Evolutionary conservation across 2,888 invertebrate species (phyloP).

Genomic region (Acronicta psi): DNA sequence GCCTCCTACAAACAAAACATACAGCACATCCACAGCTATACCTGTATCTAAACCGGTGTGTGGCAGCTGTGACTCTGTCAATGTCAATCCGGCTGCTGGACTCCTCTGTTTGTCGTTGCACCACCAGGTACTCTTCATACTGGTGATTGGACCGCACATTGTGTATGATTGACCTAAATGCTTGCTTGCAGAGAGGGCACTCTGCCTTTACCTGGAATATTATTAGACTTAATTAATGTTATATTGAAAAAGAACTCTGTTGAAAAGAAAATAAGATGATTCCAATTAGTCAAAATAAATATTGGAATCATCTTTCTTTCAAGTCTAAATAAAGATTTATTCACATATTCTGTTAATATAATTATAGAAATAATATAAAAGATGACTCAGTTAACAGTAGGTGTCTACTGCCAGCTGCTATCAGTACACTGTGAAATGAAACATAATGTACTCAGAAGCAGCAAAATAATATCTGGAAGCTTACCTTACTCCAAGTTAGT

Average conservation of each 20-base stretch:
- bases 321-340: no score
- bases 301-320: no score
- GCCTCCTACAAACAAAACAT: constrained; percentile 7
- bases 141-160: constrained; percentile 96
- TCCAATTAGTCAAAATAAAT: no score
- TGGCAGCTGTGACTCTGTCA: constrained; percentile 68
- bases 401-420: no score
- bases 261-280: no score
- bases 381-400: constrained; percentile 2
- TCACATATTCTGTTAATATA: neutral
- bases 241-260: no score
- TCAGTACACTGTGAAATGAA: neutral
- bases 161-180: constrained; percentile 97
- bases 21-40: constrained; percentile 42
- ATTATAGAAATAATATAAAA: constrained; percentile 8
- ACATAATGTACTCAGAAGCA: neutral
- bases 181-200: constrained; percentile 98
- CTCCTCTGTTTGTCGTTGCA: constrained; percentile 73
- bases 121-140: constrained; percentile 94
- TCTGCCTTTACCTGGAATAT: constrained; percentile 94
- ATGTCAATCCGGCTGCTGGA: constrained; percentile 71
- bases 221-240: neutral
- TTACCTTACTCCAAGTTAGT: constrained; percentile 97
- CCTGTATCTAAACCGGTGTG: constrained; percentile 87
- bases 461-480: constrained; percentile 26